These are phyloP conservation scores for Oxyscelio sp. DNA, from an alignment of 2,888 invertebrate species.

Conservation along the genomic window DNA sequence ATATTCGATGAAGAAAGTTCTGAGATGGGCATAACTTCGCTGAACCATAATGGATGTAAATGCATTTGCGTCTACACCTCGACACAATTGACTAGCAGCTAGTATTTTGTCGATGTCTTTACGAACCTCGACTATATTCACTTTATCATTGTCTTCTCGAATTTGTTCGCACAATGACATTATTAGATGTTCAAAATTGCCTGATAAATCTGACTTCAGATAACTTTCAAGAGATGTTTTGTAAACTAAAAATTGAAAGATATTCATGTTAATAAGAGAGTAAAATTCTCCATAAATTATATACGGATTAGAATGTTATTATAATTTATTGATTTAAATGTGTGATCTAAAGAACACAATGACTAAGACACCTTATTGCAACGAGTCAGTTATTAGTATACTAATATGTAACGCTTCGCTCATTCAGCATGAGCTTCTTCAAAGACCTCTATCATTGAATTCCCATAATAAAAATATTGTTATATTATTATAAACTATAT, in stretches of 20 bases:
- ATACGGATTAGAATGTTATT: no score
- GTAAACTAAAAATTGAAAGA: conserved; percentile 91
- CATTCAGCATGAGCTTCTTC: no score
- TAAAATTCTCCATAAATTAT: no score
- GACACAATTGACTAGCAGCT: conserved; percentile 91
- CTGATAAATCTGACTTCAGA: conserved; percentile 88
- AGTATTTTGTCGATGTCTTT: conserved; percentile 95
- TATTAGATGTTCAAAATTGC: conserved; percentile 87
- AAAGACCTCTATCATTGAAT: no score
- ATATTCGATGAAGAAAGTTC: conserved; percentile 92
- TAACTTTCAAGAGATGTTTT: conserved; percentile 94
- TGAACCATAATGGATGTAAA: conserved; percentile 96
- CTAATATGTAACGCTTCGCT: no score
- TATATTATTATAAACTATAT: no score
- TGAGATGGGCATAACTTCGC: conserved; percentile 92
- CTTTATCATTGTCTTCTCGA: conserved; percentile 93
- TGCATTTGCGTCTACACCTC: conserved; percentile 95
- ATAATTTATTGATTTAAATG: no score
- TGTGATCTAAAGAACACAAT: no score
- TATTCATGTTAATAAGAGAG: no score
- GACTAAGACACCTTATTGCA: no score
- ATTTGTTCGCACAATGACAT: conserved; percentile 94
- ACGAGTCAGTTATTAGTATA: no score
- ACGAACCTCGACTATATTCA: conserved; percentile 92
- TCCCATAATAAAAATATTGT: no score